These are phyloP conservation scores for Rhagonycha lutea DNA, from an alignment of 2,888 invertebrate species.

Conservation along the genomic window DNA sequence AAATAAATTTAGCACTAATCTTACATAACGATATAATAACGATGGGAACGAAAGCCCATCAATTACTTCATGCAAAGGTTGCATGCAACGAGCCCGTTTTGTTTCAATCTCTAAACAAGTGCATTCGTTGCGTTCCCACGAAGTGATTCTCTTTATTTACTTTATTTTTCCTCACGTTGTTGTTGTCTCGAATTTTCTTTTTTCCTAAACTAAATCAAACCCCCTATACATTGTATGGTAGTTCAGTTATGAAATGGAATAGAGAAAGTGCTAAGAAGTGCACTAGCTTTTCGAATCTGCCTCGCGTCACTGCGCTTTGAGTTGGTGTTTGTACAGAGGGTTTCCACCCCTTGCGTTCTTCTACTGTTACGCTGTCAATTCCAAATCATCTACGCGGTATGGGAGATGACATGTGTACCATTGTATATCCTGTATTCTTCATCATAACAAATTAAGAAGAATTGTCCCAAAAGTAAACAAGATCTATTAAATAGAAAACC, in stretches of 20 bases:
- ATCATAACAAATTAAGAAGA: constrained; percentile 25
- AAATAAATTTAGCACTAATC: background rate
- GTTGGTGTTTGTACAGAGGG: constrained; percentile 42
- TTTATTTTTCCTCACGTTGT: background rate
- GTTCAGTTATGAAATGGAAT: background rate
- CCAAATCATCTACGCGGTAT: constrained; percentile 24
- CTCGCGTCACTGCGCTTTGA: constrained; percentile 41
- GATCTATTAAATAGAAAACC: background rate
- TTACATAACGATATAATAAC: background rate
- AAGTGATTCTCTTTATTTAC: background rate
- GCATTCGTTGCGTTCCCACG: constrained; percentile 26
- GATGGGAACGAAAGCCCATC: constrained; percentile 6
- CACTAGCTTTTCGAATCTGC: constrained; percentile 41
- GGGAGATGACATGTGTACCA: constrained; percentile 38
- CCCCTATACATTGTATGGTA: background rate
- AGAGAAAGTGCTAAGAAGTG: constrained; percentile 29
- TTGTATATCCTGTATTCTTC: constrained; percentile 20
- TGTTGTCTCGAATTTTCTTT: background rate
- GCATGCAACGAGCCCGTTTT: constrained; percentile 17
- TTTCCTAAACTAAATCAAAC: background rate
- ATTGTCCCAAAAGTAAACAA: constrained; percentile 23
- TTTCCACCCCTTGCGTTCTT: constrained; percentile 27
- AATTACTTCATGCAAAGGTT: constrained; percentile 1
- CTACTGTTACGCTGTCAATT: constrained; percentile 32
- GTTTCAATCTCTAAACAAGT: constrained; percentile 31